Evolutionary conservation across 1,140 invertebrate genomes (phyloP).

Genomic region (Holcopasites calliopsidis): DNA sequence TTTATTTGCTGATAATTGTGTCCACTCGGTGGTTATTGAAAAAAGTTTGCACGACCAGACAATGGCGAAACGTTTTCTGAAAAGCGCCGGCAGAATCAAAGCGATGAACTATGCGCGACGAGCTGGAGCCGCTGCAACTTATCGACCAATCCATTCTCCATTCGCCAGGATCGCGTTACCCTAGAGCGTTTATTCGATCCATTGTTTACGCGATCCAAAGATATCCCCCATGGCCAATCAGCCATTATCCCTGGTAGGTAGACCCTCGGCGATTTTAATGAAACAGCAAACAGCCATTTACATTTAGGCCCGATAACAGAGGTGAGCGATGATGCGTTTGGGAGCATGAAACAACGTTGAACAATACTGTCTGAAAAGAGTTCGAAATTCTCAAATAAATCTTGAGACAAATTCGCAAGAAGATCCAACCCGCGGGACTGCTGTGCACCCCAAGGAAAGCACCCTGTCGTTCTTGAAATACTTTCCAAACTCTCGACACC

Average conservation of each 20-base stretch:
- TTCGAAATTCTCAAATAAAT: not conserved
- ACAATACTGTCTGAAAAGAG: not conserved
- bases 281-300: slow-evolving; percentile 15
- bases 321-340: not conserved
- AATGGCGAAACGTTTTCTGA: too few relatives aligned
- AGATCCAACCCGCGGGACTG: not conserved
- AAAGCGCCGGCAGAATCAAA: slow-evolving; percentile 4
- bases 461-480: not conserved
- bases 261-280: not conserved
- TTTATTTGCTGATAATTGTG: too few relatives aligned
- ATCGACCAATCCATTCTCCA: not conserved
- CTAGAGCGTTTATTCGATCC: not conserved
- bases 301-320: not conserved
- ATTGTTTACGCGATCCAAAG: slow-evolving; percentile 7
- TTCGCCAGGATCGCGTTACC: not conserved
- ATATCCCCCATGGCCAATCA: not conserved
- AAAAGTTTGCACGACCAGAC: too few relatives aligned
- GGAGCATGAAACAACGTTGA: too few relatives aligned
- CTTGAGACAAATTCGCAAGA: not conserved
- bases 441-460: not conserved
- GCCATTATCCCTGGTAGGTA: not conserved
- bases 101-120: slow-evolving; percentile 5
- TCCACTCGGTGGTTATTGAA: too few relatives aligned
- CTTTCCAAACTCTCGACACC: too few relatives aligned
- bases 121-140: not conserved